Evolutionary conservation across 2,113 vertebrate species (phyloP).

Genomic region (Stictonetta naevosa): DNA sequence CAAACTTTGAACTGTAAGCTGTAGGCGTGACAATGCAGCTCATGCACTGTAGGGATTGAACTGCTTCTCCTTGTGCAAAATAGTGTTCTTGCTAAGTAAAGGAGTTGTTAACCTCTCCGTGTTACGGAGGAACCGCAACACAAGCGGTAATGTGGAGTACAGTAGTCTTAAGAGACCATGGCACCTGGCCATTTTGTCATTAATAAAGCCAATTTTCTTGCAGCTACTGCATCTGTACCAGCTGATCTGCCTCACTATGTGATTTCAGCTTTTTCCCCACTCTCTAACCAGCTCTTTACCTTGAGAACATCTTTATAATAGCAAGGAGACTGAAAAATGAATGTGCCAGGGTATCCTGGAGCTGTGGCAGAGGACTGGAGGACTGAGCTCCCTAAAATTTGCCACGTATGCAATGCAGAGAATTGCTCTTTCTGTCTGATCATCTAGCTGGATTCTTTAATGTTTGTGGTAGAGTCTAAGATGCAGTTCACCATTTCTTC

Average conservation of each 20-base stretch:
- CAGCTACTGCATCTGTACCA: not conserved
- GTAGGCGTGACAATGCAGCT: not conserved
- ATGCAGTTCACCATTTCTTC: not conserved
- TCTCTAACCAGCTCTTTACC: not conserved
- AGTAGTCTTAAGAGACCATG: not conserved
- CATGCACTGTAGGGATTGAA: not conserved
- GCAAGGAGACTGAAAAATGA: not conserved
- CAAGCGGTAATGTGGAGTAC: not conserved
- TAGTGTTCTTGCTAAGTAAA: not conserved
- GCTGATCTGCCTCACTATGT: not conserved
- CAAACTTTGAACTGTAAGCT: not conserved
- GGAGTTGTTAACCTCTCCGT: not conserved
- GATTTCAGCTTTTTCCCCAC: not conserved
- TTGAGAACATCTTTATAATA: not conserved
- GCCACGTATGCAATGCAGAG: not conserved
- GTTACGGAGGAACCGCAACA: not conserved
- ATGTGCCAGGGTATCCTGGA: not conserved
- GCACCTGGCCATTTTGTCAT: not conserved
- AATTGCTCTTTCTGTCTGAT: not conserved
- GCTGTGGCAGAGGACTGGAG: not conserved
- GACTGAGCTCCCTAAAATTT: not conserved
- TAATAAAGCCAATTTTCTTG: not conserved
- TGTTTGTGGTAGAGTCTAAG: not conserved
- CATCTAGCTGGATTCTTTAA: not conserved
- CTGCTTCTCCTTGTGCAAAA: not conserved